Evolutionary conservation across 2,888 invertebrate genomes (phyloP).

Genomic region (Nowickia ferox): DNA sequence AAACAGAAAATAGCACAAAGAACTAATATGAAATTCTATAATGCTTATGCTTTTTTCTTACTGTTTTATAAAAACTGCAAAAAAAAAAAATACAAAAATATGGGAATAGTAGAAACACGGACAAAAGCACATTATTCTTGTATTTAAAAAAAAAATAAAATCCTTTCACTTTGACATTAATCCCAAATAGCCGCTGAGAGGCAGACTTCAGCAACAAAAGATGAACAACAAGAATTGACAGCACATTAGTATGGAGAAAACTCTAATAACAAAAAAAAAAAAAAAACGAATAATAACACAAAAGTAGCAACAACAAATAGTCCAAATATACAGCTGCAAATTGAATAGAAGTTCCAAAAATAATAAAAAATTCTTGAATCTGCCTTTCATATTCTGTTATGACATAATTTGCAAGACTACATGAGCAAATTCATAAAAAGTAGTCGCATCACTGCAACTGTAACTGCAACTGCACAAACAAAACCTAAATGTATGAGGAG

Average conservation of each 20-base stretch:
- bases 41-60: slow-evolving; percentile 37
- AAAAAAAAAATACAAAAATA: slow-evolving; percentile 7
- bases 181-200: slow-evolving; percentile 72
- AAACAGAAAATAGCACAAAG: slow-evolving; percentile 50
- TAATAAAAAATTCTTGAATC: slow-evolving; percentile 4
- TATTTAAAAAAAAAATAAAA: slow-evolving; percentile 66
- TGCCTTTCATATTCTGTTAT: slow-evolving; percentile 10
- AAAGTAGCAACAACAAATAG: slow-evolving; percentile 31
- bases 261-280: slow-evolving; percentile 8
- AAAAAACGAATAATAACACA: slow-evolving; percentile 26
- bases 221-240: slow-evolving; percentile 70
- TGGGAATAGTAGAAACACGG: slow-evolving; percentile 20
- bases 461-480: too few species aligned
- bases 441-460: too few species aligned
- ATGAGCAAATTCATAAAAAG: background rate
- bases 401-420: slow-evolving; percentile 13
- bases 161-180: slow-evolving; percentile 74
- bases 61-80: slow-evolving; percentile 8
- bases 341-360: slow-evolving; percentile 21
- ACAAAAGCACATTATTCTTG: slow-evolving; percentile 61
- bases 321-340: slow-evolving; percentile 33
- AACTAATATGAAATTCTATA: slow-evolving; percentile 69
- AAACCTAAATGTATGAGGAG: too few species aligned
- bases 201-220: slow-evolving; percentile 71
- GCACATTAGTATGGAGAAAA: slow-evolving; percentile 58